Conservation (phyloP, 2,113 vertebrate genomes). For the Phainopepla nitens region DNA sequence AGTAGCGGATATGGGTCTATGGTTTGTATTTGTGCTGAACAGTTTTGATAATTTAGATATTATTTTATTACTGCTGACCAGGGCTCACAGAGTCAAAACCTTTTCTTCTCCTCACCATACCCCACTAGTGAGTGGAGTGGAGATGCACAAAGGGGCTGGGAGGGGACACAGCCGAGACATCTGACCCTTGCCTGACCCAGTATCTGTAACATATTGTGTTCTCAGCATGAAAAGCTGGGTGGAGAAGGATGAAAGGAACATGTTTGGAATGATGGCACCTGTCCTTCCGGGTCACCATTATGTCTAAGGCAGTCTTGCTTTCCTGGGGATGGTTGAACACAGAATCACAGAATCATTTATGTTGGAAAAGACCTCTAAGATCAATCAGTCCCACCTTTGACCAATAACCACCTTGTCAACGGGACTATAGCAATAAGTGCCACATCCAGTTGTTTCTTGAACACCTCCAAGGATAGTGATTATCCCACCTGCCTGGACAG, state of each 20-base stretch:
- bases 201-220: fast-evolving
- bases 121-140: no score
- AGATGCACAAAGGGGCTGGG: neutral
- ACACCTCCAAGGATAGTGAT: neutral
- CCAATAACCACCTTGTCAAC: neutral
- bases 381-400: fast-evolving
- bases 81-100: neutral
- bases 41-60: neutral
- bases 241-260: neutral
- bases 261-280: fast-evolving
- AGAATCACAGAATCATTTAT: neutral
- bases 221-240: neutral
- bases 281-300: neutral
- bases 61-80: neutral
- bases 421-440: neutral
- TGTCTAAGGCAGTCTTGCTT: neutral
- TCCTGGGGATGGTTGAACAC: neutral
- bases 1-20: neutral
- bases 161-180: neutral
- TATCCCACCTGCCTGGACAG: neutral
- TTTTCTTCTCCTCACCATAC: neutral
- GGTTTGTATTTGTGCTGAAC: neutral
- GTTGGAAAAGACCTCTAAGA: neutral
- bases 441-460: neutral
- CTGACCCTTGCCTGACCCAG: neutral